phyloP scores from a whole-genome alignment of 2,113 vertebrate species.

The Melanerpes formicivorus region DNA sequence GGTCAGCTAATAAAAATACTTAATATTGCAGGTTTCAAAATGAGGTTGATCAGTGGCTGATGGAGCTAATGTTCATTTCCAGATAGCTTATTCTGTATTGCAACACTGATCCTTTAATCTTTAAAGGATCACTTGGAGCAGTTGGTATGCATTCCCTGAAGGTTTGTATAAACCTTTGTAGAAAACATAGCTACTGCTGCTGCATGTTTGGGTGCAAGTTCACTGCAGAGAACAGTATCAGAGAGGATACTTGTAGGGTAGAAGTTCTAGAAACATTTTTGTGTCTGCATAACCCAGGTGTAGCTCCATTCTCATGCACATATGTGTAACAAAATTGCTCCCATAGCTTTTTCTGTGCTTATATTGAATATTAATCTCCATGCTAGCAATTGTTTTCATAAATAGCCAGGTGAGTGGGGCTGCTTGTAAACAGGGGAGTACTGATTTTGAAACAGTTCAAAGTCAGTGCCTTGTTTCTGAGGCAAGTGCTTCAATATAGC shows the following conservation, averaged over 20 bases:
- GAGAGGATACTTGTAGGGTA: background rate
- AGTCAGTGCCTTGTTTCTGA: constrained; percentile 39
- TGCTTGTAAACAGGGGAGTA: background rate
- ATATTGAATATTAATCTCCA: background rate
- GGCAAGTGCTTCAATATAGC: background rate
- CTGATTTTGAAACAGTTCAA: background rate
- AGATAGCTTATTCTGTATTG: background rate
- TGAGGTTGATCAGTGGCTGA: background rate
- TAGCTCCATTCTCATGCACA: background rate
- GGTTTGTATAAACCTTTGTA: background rate
- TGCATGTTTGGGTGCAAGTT: background rate
- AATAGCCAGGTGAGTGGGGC: background rate
- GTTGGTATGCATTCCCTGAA: background rate
- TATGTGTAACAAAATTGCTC: background rate
- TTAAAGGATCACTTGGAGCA: background rate
- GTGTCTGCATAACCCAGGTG: background rate
- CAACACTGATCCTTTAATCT: background rate
- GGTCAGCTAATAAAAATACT: background rate
- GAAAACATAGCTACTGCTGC: background rate
- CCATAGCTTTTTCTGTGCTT: background rate
- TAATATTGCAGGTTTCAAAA: background rate
- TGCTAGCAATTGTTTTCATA: background rate
- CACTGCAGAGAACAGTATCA: background rate
- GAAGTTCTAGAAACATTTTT: background rate
- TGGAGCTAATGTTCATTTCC: background rate